Conservation (phyloP, 2,113 vertebrate genomes). For the Sylvietta virens region DNA sequence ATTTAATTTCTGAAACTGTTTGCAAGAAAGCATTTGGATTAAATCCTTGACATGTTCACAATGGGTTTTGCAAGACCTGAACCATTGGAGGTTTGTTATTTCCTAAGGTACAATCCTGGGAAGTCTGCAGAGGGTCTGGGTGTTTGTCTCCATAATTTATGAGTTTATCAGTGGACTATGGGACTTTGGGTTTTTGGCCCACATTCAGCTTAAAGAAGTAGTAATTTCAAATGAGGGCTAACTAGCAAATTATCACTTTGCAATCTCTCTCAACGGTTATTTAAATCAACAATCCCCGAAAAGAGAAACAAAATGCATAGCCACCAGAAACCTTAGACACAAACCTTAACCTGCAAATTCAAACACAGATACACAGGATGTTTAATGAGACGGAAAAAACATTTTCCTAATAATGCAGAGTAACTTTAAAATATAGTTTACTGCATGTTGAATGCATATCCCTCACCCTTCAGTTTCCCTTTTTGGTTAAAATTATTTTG, state of each 20-base stretch:
- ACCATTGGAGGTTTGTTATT: neutral
- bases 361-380: neutral
- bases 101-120: neutral
- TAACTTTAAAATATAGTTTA: neutral
- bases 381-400: neutral
- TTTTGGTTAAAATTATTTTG: neutral
- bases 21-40: neutral
- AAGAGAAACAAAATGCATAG: neutral
- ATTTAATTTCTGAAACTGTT: neutral
- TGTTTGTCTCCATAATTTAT: neutral
- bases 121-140: neutral
- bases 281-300: neutral
- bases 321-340: neutral
- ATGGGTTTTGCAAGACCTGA: neutral
- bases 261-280: neutral
- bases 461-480: neutral
- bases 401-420: neutral
- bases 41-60: neutral
- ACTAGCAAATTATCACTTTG: neutral
- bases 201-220: neutral
- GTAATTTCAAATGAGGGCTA: neutral
- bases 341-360: neutral
- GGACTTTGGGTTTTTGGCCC: neutral
- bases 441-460: neutral
- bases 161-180: neutral